Evolutionary conservation across 2,113 vertebrate species (phyloP).

Genomic region (Urocolius indicus): DNA sequence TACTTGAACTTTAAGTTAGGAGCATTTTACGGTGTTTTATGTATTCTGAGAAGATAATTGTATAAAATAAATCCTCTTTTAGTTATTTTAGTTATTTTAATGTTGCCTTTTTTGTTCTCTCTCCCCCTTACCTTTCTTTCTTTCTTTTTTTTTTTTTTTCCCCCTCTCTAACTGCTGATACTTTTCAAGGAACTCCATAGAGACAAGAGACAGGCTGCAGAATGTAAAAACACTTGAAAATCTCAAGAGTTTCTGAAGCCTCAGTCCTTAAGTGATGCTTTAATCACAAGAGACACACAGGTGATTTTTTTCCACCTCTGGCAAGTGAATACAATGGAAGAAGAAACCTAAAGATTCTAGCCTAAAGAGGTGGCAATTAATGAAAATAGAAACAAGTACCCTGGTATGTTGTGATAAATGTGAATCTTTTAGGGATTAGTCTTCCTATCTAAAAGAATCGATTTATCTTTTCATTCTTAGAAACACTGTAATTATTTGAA

Average conservation of each 20-base stretch:
- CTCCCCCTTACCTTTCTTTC: fast-evolving
- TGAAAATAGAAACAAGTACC: background rate
- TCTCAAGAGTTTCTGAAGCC: background rate
- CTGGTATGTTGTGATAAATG: background rate
- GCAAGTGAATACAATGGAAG: background rate
- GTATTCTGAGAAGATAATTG: background rate
- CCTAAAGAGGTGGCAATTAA: background rate
- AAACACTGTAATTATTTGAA: background rate
- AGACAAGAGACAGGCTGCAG: background rate
- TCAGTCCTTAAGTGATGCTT: background rate
- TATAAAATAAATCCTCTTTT: background rate
- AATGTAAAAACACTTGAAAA: background rate
- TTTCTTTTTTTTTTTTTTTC: fast-evolving
- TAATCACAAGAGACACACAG: background rate
- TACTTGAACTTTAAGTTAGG: background rate
- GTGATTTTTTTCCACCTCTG: background rate
- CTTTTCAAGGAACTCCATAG: background rate
- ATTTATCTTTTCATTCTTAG: background rate
- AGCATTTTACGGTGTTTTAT: background rate
- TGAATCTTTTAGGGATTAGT: background rate
- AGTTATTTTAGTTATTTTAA: background rate
- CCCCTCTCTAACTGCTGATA: fast-evolving
- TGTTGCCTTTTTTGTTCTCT: fast-evolving
- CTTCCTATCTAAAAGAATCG: background rate
- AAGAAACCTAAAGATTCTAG: background rate